Evolutionary conservation across 2,113 vertebrate species (phyloP).

Genomic region (Antechinus flavipes): DNA sequence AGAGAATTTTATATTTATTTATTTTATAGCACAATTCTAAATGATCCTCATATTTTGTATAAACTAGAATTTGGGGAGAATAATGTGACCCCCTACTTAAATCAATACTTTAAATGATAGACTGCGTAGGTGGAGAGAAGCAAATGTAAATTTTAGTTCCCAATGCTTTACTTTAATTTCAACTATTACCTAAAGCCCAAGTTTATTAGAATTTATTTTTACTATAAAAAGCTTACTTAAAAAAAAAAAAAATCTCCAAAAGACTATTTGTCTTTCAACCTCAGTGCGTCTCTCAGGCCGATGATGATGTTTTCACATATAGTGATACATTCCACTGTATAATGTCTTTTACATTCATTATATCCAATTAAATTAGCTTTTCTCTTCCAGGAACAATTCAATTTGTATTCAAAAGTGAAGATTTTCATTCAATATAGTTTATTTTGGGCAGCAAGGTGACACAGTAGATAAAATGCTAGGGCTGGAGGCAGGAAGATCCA

Average conservation of each 20-base stretch:
- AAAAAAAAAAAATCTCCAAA: conserved; percentile 15
- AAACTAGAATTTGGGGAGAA: neutral
- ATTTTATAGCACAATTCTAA: neutral
- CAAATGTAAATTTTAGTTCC: neutral
- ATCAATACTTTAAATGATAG: neutral
- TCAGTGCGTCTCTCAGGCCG: neutral
- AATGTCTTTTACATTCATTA: neutral
- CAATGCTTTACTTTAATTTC: neutral
- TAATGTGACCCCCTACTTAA: neutral
- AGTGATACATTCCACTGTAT: neutral
- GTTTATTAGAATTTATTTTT: conserved; percentile 36
- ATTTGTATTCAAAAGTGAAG: neutral
- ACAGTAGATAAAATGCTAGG: neutral
- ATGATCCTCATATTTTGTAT: neutral
- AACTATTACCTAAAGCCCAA: neutral
- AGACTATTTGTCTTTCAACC: neutral
- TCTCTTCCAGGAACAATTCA: neutral
- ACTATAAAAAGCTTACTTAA: neutral
- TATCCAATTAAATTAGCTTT: neutral
- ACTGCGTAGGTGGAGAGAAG: neutral
- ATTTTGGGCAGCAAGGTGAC: neutral
- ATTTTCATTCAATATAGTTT: neutral
- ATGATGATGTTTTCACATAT: neutral
- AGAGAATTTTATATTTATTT: neutral
- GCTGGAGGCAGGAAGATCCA: neutral